Evolutionary conservation across 2,113 vertebrate species (phyloP).

Genomic region (Eurystomus gularis): DNA sequence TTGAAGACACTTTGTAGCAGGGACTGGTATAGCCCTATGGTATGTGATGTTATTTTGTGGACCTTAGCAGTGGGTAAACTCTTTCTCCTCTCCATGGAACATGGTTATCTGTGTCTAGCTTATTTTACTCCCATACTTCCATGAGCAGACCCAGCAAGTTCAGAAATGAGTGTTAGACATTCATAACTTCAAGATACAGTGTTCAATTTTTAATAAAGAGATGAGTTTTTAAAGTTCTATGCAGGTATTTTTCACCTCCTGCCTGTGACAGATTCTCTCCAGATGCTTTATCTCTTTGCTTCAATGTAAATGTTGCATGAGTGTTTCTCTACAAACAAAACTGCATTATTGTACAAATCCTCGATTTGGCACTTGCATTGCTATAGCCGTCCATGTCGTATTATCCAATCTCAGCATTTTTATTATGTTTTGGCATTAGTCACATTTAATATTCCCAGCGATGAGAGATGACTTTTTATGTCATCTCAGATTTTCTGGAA

Average conservation of each 20-base stretch:
- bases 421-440: conserved; percentile 42
- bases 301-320: conserved; percentile 24
- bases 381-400: neutral
- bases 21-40: neutral
- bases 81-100: neutral
- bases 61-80: neutral
- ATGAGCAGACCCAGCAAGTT: neutral
- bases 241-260: conserved; percentile 17
- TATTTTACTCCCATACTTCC: neutral
- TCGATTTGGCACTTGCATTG: conserved; percentile 43
- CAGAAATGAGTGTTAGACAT: neutral
- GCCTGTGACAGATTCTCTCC: conserved; percentile 34
- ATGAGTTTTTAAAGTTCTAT: neutral
- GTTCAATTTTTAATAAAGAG: conserved; percentile 6
- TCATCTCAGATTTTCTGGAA: conserved; percentile 22
- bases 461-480: conserved; percentile 43
- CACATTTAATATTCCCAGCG: conserved; percentile 32
- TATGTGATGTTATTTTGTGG: neutral
- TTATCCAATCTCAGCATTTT: conserved; percentile 41
- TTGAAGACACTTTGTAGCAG: neutral
- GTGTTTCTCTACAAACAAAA: conserved; percentile 25
- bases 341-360: conserved; percentile 44
- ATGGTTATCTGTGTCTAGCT: neutral
- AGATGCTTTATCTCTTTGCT: conserved; percentile 46
- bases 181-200: neutral